Conservation (phyloP, 1,140 invertebrate genomes). For the Drosophila ambigua region DNA sequence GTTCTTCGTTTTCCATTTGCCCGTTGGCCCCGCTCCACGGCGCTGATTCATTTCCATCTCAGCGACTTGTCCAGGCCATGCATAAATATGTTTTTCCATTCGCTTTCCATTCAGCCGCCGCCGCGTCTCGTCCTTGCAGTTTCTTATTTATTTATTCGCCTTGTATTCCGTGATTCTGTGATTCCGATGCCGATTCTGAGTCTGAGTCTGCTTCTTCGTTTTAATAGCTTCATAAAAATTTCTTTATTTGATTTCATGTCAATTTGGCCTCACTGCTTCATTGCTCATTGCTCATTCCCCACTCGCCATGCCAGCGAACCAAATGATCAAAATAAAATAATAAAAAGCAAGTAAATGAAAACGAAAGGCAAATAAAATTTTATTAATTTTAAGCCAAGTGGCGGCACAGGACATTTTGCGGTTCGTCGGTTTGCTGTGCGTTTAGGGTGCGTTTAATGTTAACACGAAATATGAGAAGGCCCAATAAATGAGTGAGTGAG, state of each 20-base stretch:
- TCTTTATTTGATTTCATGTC: conserved; percentile 71
- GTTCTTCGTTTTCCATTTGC: no score
- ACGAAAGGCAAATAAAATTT: conserved; percentile 77
- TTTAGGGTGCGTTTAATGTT: conserved; percentile 70
- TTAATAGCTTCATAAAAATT: conserved; percentile 67
- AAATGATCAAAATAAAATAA: conserved; percentile 73
- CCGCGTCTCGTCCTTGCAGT: conserved; percentile 13
- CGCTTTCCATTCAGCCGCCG: background rate
- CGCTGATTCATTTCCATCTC: conserved; percentile 16
- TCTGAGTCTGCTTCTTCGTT: conserved; percentile 10
- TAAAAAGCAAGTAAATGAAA: conserved; percentile 76
- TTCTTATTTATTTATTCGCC: conserved; percentile 35
- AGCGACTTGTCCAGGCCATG: conserved; percentile 2
- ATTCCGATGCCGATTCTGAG: background rate
- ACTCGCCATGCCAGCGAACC: background rate
- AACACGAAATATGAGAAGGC: conserved; percentile 55
- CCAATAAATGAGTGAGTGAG: conserved; percentile 18
- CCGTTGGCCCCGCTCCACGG: no score
- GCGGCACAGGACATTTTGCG: conserved; percentile 8
- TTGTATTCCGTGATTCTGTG: conserved; percentile 4
- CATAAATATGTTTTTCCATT: conserved; percentile 32
- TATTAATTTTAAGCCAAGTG: conserved; percentile 55
- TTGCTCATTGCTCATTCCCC: background rate
- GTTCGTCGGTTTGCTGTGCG: background rate
- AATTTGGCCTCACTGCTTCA: conserved; percentile 39